Conservation (phyloP, 2,113 vertebrate species). For the Barbus barbus region DNA sequence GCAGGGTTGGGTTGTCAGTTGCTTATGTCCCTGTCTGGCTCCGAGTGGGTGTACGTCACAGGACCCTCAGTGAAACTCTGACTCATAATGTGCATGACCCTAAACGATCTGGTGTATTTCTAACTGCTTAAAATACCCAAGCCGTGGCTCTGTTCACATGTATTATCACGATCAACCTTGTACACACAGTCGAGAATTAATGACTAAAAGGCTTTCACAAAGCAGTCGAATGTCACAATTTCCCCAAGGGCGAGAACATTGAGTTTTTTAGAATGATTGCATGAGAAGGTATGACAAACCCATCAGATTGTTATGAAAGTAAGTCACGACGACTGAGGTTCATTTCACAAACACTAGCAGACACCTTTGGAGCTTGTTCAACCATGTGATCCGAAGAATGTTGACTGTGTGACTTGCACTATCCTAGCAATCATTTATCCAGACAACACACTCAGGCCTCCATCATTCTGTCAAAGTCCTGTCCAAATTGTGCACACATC, state of each 20-base stretch:
- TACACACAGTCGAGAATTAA: not conserved
- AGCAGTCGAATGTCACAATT: not conserved
- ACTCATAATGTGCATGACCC: not conserved
- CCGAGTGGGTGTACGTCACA: not conserved
- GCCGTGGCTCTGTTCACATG: not conserved
- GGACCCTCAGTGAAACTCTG: not conserved
- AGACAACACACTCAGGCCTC: not conserved
- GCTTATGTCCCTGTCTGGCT: conserved; percentile 9
- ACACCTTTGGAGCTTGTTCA: not conserved
- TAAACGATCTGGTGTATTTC: not conserved
- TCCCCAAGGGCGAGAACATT: not conserved
- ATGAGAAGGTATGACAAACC: not conserved
- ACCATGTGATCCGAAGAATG: not conserved
- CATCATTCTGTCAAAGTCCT: not conserved
- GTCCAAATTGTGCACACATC: not conserved
- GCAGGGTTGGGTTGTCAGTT: not conserved
- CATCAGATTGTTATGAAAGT: not conserved
- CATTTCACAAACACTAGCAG: not conserved
- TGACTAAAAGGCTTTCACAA: not conserved
- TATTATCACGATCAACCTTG: not conserved
- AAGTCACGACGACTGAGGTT: not conserved
- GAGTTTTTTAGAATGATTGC: not conserved
- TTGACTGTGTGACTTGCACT: not conserved
- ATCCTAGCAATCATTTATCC: conserved; percentile 7
- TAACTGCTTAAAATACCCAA: not conserved